These are phyloP conservation scores for Pseudochirops corinnae DNA, from an alignment of 2,797 vertebrate genomes.

Conservation along the genomic window DNA sequence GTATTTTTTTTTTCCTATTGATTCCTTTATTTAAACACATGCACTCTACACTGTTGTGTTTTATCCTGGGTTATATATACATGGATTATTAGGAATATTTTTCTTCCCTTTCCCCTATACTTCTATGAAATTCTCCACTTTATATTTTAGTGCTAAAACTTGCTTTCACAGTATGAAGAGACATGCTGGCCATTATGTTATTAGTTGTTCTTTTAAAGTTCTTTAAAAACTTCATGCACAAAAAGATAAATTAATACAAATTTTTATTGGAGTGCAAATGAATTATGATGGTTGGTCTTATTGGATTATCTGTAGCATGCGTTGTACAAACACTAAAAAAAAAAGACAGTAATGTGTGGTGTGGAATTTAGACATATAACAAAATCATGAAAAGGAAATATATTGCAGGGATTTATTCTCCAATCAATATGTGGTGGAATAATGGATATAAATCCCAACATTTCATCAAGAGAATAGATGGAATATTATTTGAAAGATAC, in stretches of 20 bases:
- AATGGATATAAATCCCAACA: constrained; percentile 51
- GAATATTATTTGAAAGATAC: constrained; percentile 21
- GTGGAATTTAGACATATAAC: constrained; percentile 51
- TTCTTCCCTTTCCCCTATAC: not conserved
- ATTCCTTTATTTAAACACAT: constrained; percentile 2
- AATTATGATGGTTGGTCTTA: constrained; percentile 18
- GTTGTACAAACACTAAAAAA: constrained; percentile 47
- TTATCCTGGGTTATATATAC: not conserved
- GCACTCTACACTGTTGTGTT: not conserved
- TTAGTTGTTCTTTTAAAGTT: not conserved
- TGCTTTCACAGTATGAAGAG: not conserved
- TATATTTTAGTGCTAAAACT: constrained; percentile 15
- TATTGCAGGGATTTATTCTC: constrained; percentile 47
- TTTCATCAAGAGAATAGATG: constrained; percentile 25
- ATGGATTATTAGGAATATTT: not conserved
- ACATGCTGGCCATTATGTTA: not conserved
- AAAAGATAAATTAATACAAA: not conserved
- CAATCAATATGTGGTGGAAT: constrained; percentile 58
- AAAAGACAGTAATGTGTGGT: constrained; percentile 21
- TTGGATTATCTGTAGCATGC: constrained; percentile 48
- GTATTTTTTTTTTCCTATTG: not conserved
- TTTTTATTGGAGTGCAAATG: constrained; percentile 28
- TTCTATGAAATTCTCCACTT: not conserved
- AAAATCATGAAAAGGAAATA: constrained; percentile 45
- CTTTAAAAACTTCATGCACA: constrained; percentile 5